phyloP scores from a whole-genome alignment of 2,797 vertebrate species.

The Avahi laniger region DNA sequence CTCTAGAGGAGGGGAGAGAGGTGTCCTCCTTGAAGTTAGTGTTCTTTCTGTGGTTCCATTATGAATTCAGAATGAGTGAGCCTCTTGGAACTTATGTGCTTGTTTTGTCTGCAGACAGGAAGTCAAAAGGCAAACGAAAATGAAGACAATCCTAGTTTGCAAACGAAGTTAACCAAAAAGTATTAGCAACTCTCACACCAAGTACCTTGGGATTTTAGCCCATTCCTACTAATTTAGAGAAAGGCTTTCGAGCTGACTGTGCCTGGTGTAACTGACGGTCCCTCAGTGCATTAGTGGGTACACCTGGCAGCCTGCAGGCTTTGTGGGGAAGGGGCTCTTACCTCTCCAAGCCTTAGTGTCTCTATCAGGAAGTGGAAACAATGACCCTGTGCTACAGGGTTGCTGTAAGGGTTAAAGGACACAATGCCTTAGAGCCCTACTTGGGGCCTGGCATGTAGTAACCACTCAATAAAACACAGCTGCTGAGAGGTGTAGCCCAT shows the following conservation, averaged over 20 bases:
- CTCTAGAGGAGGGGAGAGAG: background rate
- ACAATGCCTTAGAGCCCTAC: fast-evolving
- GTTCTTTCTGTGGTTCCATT: background rate
- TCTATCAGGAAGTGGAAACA: background rate
- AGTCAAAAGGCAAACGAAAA: slow-evolving; percentile 25
- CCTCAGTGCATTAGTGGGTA: fast-evolving
- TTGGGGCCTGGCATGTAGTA: background rate
- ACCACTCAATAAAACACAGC: background rate
- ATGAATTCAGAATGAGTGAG: background rate
- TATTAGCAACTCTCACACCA: background rate
- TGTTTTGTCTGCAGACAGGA: background rate
- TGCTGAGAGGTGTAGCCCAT: background rate
- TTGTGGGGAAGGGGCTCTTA: background rate
- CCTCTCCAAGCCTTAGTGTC: background rate
- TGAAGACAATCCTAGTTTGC: background rate
- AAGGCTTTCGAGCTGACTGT: background rate
- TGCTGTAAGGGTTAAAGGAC: background rate
- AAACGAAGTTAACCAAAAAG: background rate
- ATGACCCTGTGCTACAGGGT: background rate
- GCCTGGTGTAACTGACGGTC: background rate
- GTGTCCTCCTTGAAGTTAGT: background rate
- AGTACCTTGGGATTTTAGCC: background rate
- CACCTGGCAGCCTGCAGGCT: background rate
- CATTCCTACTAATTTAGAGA: background rate
- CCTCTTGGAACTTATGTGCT: background rate